phyloP scores from a whole-genome alignment of 2,113 vertebrate genomes.

The Protobothrops mucrosquamatus region DNA sequence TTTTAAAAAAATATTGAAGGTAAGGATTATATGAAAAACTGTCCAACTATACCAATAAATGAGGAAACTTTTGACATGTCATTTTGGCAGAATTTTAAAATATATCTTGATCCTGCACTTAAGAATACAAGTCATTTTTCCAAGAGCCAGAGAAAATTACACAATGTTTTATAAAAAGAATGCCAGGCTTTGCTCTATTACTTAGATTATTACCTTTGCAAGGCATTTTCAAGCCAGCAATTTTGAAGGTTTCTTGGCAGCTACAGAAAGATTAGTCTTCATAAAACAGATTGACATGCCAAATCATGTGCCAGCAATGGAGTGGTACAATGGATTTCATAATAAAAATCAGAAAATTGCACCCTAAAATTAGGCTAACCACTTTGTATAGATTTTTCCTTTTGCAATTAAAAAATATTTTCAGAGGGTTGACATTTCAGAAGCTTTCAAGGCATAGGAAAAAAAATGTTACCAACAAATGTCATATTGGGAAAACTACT shows the following conservation, averaged over 20 bases:
- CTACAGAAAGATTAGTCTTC: constrained; percentile 25
- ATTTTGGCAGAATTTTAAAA: constrained; percentile 26
- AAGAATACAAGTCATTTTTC: constrained; percentile 13
- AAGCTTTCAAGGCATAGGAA: neutral
- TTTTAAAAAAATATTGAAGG: neutral
- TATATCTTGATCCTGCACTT: neutral
- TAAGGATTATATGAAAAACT: neutral
- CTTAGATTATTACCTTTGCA: constrained; percentile 1
- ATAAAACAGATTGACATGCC: constrained; percentile 1
- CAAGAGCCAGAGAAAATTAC: constrained; percentile 27
- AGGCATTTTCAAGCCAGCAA: constrained; percentile 5
- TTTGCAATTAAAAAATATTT: neutral
- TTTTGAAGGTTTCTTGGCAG: constrained; percentile 24
- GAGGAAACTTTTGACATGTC: neutral
- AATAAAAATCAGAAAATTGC: neutral
- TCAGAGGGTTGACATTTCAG: neutral
- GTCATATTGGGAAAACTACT: neutral
- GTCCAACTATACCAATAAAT: neutral
- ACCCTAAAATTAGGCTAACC: constrained; percentile 2
- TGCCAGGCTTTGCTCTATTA: constrained; percentile 25
- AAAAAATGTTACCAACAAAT: neutral
- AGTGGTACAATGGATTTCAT: constrained; percentile 19
- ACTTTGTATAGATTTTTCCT: neutral
- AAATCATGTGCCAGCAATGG: constrained; percentile 5
- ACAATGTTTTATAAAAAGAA: constrained; percentile 7